Base-by-base conservation (phyloP, 2,113 vertebrate species). In the Podarcis cretensis region DNA sequence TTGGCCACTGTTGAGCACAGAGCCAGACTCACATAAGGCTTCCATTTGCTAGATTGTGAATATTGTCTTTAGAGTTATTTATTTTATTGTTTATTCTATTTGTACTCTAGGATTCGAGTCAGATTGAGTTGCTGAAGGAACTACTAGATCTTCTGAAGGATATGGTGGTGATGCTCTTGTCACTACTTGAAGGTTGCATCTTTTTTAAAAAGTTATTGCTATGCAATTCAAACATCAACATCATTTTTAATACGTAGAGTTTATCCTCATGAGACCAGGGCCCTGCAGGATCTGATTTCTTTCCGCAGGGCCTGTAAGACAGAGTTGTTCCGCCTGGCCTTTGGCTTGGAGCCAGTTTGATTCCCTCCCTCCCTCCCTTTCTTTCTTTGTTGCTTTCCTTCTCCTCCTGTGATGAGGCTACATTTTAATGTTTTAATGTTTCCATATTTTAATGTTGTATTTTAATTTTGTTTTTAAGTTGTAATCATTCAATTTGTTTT, bases 101-200 rank as follows among this genome's bases (percentile, higher is more conserved):
- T 82, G 23, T 57, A 20, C 92, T 86, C 43, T 89, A 99, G 99
- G 99, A 99, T 96, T 99, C 99, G 89, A 99, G 98, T 96, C 99
- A 99, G 96, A 99, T 99, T 96, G 98, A 99, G 95, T 95, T 99
- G 94, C 96, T 99, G 95, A 99, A 99, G 95, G 98, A 99, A 96
- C 97, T 99, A 87, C 96, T 99, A 95, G 99, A 99, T 96, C 97
- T 99, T 79, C 98, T 99, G 94, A 98, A 99, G 96, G 99, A 99
- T 96, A 99, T 99, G 99, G 98, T 99, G 86, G 98, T 99, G 96
- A 99, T 99, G 99, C 98, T 99, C 95, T 97, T 99, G 68, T 99
- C 99, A 84, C 97, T 99, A 90, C 97, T 99, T 92, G 99, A 99
- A 99, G 99, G 99, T 99, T 95, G 87, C 94, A 90, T 59, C 10